Conservation (phyloP, 2,113 vertebrate species). For the Nothocercus nigrocapillus region DNA sequence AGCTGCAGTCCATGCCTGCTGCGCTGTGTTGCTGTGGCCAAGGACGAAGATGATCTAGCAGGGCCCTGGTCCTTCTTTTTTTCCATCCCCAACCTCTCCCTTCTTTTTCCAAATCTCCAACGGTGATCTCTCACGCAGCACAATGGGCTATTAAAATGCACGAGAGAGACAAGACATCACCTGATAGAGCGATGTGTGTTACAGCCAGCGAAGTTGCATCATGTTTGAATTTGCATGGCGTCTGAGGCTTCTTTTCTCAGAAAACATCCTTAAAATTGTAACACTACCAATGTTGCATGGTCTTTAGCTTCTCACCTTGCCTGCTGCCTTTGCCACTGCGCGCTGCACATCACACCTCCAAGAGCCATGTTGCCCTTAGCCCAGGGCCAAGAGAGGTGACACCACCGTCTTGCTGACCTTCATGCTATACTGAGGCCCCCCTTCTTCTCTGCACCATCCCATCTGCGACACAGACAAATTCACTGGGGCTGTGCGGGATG, state of each 20-base stretch:
- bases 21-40: neutral
- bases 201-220: neutral
- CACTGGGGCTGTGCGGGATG: accelerated
- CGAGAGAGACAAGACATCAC: neutral
- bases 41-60: neutral
- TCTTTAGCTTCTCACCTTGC: neutral
- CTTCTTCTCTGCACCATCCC: neutral
- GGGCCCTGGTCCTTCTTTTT: neutral
- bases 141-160: neutral
- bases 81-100: neutral
- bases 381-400: neutral
- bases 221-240: neutral
- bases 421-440: accelerated
- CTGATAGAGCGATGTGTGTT: neutral
- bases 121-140: neutral
- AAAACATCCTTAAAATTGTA: neutral
- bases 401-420: neutral
- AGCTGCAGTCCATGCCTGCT: neutral
- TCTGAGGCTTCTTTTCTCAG: neutral
- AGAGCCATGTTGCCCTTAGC: neutral
- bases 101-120: neutral
- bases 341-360: neutral
- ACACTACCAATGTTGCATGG: neutral
- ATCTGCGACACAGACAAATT: neutral
- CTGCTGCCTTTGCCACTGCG: neutral